Evolutionary conservation across 2,888 invertebrate genomes (phyloP).

Genomic region (Lycaena phlaeas): DNA sequence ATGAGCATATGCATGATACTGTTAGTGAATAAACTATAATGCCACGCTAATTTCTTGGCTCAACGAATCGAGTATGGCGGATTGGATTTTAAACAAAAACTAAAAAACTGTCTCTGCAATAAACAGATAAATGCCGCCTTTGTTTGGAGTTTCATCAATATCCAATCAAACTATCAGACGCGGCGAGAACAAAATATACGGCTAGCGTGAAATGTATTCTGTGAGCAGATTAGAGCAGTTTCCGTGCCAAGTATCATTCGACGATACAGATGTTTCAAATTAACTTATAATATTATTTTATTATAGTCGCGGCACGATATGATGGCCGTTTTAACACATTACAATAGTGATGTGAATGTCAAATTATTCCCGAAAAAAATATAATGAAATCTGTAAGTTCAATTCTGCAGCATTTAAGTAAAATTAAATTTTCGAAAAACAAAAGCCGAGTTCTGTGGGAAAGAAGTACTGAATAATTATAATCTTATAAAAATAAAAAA

Average conservation of each 20-base stretch:
- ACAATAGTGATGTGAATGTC: too few species aligned
- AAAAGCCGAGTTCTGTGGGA: too few species aligned
- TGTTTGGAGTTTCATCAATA: constrained; percentile 8
- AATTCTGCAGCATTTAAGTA: too few species aligned
- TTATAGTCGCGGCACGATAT: too few species aligned
- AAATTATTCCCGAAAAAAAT: too few species aligned
- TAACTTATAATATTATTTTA: neutral
- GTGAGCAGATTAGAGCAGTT: constrained; percentile 1
- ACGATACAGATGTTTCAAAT: neutral
- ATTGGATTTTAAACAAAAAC: neutral
- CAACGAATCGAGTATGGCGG: neutral
- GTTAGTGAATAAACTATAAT: neutral
- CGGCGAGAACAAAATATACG: constrained; percentile 2
- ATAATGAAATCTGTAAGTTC: too few species aligned
- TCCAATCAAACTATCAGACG: constrained; percentile 7
- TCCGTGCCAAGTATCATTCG: constrained; percentile 1
- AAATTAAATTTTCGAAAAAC: too few species aligned
- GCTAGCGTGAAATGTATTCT: neutral
- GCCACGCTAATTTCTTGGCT: neutral
- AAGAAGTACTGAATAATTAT: too few species aligned
- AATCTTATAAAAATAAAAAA: too few species aligned
- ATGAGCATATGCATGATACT: too few species aligned
- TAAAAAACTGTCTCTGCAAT: constrained; percentile 4
- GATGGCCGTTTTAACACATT: too few species aligned
- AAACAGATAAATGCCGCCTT: constrained; percentile 6